Evolutionary conservation across 2,113 vertebrate species (phyloP), one percentile per base, ranked within the genome.

Genomic region (Sprattus sprattus): DNA sequence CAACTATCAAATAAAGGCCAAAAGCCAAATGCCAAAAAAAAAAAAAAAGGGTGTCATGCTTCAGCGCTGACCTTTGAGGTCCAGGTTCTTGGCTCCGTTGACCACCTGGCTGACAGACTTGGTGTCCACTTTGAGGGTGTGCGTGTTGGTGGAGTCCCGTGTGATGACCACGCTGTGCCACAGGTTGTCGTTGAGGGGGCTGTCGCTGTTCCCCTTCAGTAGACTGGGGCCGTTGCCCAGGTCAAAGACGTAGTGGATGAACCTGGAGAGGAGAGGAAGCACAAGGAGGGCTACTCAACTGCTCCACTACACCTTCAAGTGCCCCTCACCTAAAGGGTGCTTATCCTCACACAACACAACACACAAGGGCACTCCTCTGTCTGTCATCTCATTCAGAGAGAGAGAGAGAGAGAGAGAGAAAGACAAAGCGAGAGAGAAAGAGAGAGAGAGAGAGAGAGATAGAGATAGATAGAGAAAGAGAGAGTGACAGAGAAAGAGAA

Each of bases 141-240:
- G 98, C 0, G 97, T 98, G 92, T 99, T 99, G 86, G 97, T 95
- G 89, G 96, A 95, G 52, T 99, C 98, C 45, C 98, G 93, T 0
- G 97, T 98, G 90, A 99, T 99, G 83, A 99, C 97, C 0, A 99
- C 98, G 0, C 97, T 98, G 90, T 99, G 98, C 98, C 98, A 99
- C 86, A 98, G 97, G 92, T 99, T 99, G 89, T 99, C 98, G 78
- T 98, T 98, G 85, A 99, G 94, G 2, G 95, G 94, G 50, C 96
- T 97, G 86, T 99, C 97, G 1, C 97, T 99, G 92, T 99, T 99
- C 57, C 98, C 98, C 90, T 99, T 99, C 92, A 99, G 94, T 88
- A 99, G 96, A 83, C 98, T 99, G 22, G 98, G 97, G n/a, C 98
- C 98, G 0, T 99, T 99, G 75, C 98, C 98, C 67, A 99, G 95